These are phyloP conservation scores for Tipula helvola DNA, from an alignment of 2,888 invertebrate genomes.

Conservation along the genomic window DNA sequence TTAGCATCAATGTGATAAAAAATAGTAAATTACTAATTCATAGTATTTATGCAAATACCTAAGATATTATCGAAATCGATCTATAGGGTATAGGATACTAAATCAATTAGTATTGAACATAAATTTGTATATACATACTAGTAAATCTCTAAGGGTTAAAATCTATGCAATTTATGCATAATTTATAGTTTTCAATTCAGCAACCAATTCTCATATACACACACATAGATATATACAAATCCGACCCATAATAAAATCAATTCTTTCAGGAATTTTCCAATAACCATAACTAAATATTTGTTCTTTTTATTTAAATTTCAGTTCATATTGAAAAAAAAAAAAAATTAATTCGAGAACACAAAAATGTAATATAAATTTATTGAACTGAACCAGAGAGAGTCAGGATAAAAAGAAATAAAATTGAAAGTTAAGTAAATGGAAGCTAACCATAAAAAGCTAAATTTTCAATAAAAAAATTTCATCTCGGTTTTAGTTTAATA, in stretches of 20 bases:
- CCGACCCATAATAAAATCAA: not conserved
- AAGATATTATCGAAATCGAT: no score
- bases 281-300: not conserved
- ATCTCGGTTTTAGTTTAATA: not conserved
- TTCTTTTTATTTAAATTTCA: not conserved
- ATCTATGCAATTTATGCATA: not conserved
- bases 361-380: slow-evolving; percentile 4
- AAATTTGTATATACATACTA: not conserved
- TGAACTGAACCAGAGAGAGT: not conserved
- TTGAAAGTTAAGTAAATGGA: not conserved
- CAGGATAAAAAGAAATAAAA: not conserved
- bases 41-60: no score
- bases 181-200: not conserved
- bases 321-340: not conserved
- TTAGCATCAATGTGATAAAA: no score
- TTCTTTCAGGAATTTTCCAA: not conserved
- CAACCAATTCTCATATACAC: not conserved
- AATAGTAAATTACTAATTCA: no score
- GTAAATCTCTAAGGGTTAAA: not conserved
- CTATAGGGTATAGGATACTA: not conserved
- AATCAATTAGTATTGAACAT: not conserved
- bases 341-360: not conserved
- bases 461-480: not conserved
- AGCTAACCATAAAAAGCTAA: not conserved
- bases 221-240: not conserved